These are phyloP conservation scores for Tipula lateralis DNA, from an alignment of 2,888 invertebrate genomes.

Conservation along the genomic window DNA sequence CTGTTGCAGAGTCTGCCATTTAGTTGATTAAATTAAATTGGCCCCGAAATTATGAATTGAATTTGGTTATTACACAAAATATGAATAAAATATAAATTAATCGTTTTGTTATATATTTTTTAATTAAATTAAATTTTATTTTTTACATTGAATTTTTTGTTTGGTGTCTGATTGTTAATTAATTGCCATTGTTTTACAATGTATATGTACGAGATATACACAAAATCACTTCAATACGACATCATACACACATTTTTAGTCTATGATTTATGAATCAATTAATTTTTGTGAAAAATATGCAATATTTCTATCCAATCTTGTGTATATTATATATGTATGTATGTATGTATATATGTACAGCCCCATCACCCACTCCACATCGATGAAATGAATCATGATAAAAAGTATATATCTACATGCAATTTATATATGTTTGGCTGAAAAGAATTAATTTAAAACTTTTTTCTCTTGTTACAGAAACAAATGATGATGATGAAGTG, in stretches of 20 bases:
- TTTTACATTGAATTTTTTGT: background rate
- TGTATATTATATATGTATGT: background rate
- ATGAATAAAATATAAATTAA: background rate
- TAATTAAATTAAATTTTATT: constrained; percentile 4
- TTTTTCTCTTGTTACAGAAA: background rate
- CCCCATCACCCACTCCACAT: too few relatives aligned
- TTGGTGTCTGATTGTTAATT: constrained; percentile 15
- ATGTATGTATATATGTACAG: background rate
- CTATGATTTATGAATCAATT: constrained; percentile 11
- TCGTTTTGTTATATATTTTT: constrained; percentile 7
- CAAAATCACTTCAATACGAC: background rate
- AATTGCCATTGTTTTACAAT: background rate
- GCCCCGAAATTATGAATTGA: background rate
- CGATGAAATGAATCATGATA: background rate
- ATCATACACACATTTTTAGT: background rate
- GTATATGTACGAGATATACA: background rate
- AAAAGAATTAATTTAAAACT: background rate
- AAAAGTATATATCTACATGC: background rate
- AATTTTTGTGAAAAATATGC: background rate
- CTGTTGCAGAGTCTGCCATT: background rate
- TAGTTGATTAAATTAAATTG: background rate
- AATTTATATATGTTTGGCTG: background rate
- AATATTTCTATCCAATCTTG: background rate
- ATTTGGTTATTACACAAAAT: background rate
- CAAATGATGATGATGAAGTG: background rate